These are phyloP conservation scores for Cinara cedri DNA, from an alignment of 2,888 invertebrate genomes.

Conservation along the genomic window DNA sequence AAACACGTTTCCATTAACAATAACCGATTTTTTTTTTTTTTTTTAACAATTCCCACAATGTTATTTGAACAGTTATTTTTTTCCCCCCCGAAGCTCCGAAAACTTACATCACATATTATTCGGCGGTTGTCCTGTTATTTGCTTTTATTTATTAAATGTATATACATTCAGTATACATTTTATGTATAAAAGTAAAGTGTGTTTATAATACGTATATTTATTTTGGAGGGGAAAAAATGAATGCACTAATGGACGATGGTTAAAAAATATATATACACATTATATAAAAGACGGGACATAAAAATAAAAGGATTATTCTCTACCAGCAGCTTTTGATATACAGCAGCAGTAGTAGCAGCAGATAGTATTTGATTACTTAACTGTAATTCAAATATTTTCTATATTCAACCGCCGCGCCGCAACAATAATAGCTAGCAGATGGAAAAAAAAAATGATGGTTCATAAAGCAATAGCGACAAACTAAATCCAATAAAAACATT, in stretches of 20 bases:
- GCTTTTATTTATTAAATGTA: conserved; percentile 11
- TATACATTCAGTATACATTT: background rate
- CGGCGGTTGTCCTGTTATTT: conserved; percentile 22
- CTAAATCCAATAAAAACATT: background rate
- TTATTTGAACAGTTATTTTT: conserved; percentile 36
- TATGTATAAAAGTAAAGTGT: conserved; percentile 9
- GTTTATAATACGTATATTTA: background rate
- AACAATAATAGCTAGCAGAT: background rate
- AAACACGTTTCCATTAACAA: conserved; percentile 37
- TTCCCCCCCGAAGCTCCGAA: conserved; percentile 14
- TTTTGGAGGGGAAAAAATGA: conserved; percentile 1
- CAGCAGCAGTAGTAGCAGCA: too few species aligned
- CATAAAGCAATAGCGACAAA: background rate
- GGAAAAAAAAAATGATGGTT: conserved; percentile 15
- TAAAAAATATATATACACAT: background rate
- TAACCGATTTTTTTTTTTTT: conserved; percentile 38
- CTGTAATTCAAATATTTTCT: conserved; percentile 5
- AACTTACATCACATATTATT: conserved; percentile 21
- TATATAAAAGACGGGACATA: background rate
- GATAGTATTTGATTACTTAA: conserved; percentile 23
- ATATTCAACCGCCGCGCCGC: background rate
- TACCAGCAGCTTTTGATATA: background rate
- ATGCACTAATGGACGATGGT: conserved; percentile 21
- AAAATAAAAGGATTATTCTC: conserved; percentile 8
- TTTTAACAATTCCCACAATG: conserved; percentile 5